These are phyloP conservation scores for Halichoerus grypus DNA, from an alignment of 2,113 vertebrate genomes.

Conservation along the genomic window DNA sequence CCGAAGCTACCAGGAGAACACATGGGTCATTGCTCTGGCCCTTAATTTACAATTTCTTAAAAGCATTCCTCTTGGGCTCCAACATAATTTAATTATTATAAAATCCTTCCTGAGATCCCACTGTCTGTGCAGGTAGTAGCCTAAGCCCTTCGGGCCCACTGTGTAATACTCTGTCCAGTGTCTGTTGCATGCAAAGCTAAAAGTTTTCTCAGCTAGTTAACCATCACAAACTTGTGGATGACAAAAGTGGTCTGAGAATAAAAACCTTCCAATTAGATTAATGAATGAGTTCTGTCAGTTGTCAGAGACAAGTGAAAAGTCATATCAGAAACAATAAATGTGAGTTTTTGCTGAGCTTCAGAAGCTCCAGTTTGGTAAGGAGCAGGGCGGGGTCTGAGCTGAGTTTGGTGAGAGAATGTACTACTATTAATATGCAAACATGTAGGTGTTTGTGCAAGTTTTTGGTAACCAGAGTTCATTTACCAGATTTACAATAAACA, in stretches of 20 bases:
- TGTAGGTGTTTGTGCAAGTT: background rate
- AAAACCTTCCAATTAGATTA: background rate
- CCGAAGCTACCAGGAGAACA: background rate
- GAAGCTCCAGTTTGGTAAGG: background rate
- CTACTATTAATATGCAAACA: background rate
- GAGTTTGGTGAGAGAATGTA: background rate
- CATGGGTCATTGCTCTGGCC: background rate
- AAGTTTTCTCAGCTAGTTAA: background rate
- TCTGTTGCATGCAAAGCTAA: background rate
- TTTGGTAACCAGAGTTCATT: background rate
- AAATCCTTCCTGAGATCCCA: background rate
- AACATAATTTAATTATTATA: background rate
- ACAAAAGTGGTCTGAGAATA: background rate
- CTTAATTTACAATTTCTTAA: background rate
- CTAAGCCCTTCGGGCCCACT: background rate
- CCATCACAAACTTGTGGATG: background rate
- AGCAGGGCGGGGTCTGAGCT: background rate
- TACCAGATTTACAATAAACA: background rate
- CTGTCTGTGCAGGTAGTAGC: background rate
- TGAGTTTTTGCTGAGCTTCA: background rate
- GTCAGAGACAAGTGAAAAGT: background rate
- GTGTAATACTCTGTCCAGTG: background rate
- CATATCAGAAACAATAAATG: background rate
- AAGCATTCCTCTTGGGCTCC: background rate
- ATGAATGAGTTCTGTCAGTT: background rate